Evolutionary conservation across 2,888 invertebrate genomes (phyloP).

Genomic region (Euproctis similis): DNA sequence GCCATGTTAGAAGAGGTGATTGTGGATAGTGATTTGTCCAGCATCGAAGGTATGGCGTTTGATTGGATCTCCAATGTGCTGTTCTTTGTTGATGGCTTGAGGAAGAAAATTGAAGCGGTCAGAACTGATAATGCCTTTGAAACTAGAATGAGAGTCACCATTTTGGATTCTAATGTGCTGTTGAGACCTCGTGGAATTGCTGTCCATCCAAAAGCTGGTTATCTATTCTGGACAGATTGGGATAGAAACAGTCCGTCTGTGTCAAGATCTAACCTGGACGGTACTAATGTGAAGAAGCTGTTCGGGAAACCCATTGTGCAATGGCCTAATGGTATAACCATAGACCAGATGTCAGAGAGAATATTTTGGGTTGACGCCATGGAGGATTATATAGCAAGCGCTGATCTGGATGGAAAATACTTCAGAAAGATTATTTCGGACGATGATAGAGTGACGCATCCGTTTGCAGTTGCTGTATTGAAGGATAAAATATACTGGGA

Average conservation of each 20-base stretch:
- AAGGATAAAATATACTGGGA: constrained; percentile 93
- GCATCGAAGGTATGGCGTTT: constrained; percentile 91
- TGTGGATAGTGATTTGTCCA: constrained; percentile 83
- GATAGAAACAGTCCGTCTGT: constrained; percentile 85
- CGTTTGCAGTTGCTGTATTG: constrained; percentile 89
- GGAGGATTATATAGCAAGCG: constrained; percentile 86
- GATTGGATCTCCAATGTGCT: constrained; percentile 92
- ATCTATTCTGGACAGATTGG: constrained; percentile 93
- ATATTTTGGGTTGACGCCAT: constrained; percentile 93
- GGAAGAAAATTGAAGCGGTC: constrained; percentile 87
- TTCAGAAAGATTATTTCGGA: constrained; percentile 80
- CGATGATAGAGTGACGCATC: constrained; percentile 83
- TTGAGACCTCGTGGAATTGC: constrained; percentile 88
- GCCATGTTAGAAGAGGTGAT: constrained; percentile 80
- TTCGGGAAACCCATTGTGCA: constrained; percentile 81
- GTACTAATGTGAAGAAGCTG: constrained; percentile 78
- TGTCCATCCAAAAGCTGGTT: constrained; percentile 87
- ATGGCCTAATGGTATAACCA: constrained; percentile 92
- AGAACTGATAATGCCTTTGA: constrained; percentile 75
- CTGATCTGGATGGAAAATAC: constrained; percentile 81
- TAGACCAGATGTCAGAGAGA: constrained; percentile 86
- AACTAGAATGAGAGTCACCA: constrained; percentile 84
- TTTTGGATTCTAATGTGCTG: constrained; percentile 80
- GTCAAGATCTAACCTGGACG: constrained; percentile 87
- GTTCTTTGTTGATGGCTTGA: constrained; percentile 90